These are phyloP conservation scores for Oscheius sp. DNA, from an alignment of 2,888 invertebrate species.

Conservation along the genomic window DNA sequence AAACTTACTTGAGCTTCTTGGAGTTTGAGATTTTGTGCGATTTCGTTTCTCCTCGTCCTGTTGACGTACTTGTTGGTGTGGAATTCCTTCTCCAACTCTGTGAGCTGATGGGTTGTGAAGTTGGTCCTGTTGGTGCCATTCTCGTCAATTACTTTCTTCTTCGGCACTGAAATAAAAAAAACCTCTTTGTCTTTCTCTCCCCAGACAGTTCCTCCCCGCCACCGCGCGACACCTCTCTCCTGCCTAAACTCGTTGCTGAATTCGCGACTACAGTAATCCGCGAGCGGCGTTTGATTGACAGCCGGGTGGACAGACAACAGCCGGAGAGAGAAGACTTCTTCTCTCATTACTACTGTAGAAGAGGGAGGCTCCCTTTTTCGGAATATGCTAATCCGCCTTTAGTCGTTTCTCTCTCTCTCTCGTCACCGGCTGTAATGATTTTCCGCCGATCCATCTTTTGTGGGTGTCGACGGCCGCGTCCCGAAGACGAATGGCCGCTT, in stretches of 20 bases:
- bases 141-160: slow-evolving; percentile 54
- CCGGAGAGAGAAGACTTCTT: neutral
- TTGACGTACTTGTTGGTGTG: slow-evolving; percentile 99
- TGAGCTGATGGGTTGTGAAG: slow-evolving; percentile 98
- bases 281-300: slow-evolving; percentile 26
- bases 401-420: neutral
- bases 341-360: neutral
- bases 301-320: slow-evolving; percentile 26
- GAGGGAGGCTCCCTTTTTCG: neutral
- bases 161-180: slow-evolving; percentile 43
- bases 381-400: too few relatives aligned
- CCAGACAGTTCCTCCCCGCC: slow-evolving; percentile 1
- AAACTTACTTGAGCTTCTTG: slow-evolving; percentile 86
- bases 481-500: slow-evolving; percentile 29
- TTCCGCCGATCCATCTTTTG: slow-evolving; percentile 17
- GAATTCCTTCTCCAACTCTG: slow-evolving; percentile 98
- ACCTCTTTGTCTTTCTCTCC: neutral
- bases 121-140: slow-evolving; percentile 80
- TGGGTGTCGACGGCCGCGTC: slow-evolving; percentile 26
- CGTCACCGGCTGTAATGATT: neutral
- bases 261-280: slow-evolving; percentile 25
- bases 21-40: slow-evolving; percentile 91
- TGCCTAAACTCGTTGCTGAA: slow-evolving; percentile 11
- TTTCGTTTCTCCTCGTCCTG: slow-evolving; percentile 93
- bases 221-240: neutral